Conservation (phyloP, 2,888 invertebrate genomes). For the Litoditis marina region DNA sequence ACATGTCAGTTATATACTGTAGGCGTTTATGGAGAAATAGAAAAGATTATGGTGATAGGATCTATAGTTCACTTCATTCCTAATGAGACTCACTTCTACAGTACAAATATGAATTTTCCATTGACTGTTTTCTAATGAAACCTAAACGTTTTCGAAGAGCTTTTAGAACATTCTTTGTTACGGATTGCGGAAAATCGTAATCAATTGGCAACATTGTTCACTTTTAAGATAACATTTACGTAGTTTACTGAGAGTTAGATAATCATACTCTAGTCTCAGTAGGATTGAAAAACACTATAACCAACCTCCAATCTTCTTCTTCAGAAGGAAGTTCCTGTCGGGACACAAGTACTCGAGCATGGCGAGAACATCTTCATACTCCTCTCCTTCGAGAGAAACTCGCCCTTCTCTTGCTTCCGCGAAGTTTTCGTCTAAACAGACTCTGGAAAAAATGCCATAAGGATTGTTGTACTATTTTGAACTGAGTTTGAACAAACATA, state of each 20-base stretch:
- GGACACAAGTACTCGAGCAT: conserved; percentile 15
- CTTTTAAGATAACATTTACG: too few relatives aligned
- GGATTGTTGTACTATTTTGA: neutral
- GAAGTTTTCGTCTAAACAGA: conserved; percentile 12
- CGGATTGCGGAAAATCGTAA: too few relatives aligned
- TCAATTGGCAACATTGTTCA: too few relatives aligned
- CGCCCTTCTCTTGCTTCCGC: conserved; percentile 3
- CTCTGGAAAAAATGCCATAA: neutral
- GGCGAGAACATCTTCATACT: conserved; percentile 8
- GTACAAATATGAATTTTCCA: too few relatives aligned
- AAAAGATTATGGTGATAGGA: neutral
- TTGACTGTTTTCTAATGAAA: too few relatives aligned
- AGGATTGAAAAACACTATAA: neutral
- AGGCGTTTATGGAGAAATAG: neutral
- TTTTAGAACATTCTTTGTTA: too few relatives aligned
- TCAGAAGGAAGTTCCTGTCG: conserved; percentile 10
- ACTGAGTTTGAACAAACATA: neutral
- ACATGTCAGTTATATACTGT: too few relatives aligned
- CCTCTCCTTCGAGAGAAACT: conserved; percentile 1
- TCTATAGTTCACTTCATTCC: too few relatives aligned
- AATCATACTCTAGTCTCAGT: too few relatives aligned
- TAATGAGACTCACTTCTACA: too few relatives aligned
- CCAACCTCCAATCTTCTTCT: conserved; percentile 10
- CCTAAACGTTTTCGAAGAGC: too few relatives aligned
- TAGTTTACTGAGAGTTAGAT: too few relatives aligned